phyloP scores from a whole-genome alignment of 2,113 vertebrate species.

The Dipodomys ordii region DNA sequence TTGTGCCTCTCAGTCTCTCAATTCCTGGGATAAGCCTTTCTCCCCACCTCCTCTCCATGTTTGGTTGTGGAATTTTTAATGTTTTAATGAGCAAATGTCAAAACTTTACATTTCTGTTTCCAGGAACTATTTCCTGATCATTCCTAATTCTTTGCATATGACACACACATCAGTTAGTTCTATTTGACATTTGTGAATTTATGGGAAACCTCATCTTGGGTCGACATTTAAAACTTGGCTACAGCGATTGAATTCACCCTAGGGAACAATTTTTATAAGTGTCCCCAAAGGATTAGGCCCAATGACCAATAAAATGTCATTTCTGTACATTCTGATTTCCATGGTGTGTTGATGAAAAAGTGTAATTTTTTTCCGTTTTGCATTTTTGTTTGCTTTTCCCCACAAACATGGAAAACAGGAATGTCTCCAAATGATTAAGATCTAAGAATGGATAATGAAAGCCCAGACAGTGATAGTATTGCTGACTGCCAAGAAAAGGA shows the following conservation, averaged over 20 bases:
- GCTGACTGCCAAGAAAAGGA: constrained; percentile 75
- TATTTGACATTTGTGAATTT: constrained; percentile 72
- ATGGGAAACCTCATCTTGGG: constrained; percentile 56
- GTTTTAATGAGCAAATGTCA: constrained; percentile 70
- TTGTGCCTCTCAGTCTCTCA: neutral
- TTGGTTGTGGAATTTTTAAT: constrained; percentile 57
- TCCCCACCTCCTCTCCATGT: neutral
- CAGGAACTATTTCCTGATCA: constrained; percentile 69
- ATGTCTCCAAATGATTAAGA: constrained; percentile 75
- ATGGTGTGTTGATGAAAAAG: constrained; percentile 39
- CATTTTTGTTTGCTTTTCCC: neutral
- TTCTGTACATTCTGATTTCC: constrained; percentile 54
- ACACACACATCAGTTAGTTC: constrained; percentile 59
- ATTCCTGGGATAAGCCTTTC: constrained; percentile 11
- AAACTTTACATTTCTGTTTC: constrained; percentile 70
- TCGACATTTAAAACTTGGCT: constrained; percentile 73
- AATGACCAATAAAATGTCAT: constrained; percentile 36
- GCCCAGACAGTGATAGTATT: constrained; percentile 73
- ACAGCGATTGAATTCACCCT: constrained; percentile 21
- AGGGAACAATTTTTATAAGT: constrained; percentile 63
- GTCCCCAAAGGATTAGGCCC: constrained; percentile 52
- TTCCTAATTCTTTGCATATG: constrained; percentile 70
- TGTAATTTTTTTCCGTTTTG: constrained; percentile 18
- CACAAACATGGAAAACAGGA: constrained; percentile 48
- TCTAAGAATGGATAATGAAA: constrained; percentile 79